Conservation (phyloP, 2,888 invertebrate species). For the Arge pagana region DNA sequence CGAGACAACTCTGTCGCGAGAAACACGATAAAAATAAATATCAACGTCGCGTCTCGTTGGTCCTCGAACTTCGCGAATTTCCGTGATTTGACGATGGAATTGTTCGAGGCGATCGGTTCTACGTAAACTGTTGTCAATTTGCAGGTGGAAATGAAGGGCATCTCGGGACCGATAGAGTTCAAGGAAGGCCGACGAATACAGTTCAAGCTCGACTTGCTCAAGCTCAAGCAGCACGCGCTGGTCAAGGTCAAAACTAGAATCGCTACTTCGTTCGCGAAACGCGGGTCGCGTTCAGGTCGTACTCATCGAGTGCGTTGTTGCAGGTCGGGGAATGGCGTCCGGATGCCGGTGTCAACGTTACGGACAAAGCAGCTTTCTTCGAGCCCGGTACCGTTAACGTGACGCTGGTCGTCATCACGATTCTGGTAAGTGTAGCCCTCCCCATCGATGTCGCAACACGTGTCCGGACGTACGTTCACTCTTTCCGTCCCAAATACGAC, state of each 20-base stretch:
- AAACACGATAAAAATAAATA: no score
- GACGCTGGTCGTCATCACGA: conserved; percentile 77
- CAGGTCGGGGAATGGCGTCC: conserved; percentile 76
- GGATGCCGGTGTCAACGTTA: conserved; percentile 69
- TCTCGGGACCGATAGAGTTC: conserved; percentile 81
- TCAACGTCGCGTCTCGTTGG: no score
- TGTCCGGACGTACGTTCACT: no score
- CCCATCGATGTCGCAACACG: no score
- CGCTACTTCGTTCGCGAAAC: neutral
- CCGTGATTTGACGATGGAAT: no score
- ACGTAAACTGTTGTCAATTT: no score
- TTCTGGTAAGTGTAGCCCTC: conserved; percentile 64
- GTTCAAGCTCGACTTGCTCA: conserved; percentile 76
- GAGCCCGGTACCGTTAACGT: conserved; percentile 75
- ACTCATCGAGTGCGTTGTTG: conserved; percentile 4
- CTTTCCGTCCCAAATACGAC: no score
- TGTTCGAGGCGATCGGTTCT: no score
- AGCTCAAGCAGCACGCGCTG: conserved; percentile 73
- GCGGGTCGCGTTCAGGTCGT: neutral
- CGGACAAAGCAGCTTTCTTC: conserved; percentile 72
- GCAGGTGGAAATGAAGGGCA: conserved; percentile 78
- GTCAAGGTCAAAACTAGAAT: conserved; percentile 62
- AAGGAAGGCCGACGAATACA: conserved; percentile 76
- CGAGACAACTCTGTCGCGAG: no score
- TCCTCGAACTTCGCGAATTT: no score